These are phyloP conservation scores for Apamea anceps DNA, from an alignment of 2,888 invertebrate genomes.

Conservation along the genomic window DNA sequence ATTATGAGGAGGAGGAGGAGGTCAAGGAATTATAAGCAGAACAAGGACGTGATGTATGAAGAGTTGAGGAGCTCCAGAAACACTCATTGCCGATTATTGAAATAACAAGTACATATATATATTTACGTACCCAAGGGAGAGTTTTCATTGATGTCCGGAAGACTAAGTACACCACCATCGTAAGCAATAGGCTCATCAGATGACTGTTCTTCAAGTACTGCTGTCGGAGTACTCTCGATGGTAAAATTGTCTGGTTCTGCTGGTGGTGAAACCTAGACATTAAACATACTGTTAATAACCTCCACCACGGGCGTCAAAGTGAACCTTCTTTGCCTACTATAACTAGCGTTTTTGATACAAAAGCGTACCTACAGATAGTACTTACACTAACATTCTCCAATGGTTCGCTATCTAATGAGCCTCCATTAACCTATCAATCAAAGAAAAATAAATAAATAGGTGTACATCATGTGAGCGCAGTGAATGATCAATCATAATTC, in stretches of 20 bases:
- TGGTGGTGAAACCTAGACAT: conserved; percentile 36
- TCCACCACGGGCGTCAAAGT: background rate
- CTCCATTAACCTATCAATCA: conserved; percentile 47
- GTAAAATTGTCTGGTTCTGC: conserved; percentile 46
- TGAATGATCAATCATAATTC: background rate
- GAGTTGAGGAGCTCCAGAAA: background rate
- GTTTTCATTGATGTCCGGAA: conserved; percentile 59
- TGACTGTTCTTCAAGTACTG: conserved; percentile 41
- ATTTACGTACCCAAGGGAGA: conserved; percentile 51
- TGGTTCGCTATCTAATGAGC: conserved; percentile 42
- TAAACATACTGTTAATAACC: background rate
- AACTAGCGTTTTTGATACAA: background rate
- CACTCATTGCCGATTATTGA: background rate
- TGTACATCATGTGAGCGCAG: background rate
- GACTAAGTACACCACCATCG: conserved; percentile 35
- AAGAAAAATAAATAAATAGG: conserved; percentile 1
- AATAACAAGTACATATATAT: background rate
- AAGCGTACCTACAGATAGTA: background rate
- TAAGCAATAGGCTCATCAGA: conserved; percentile 38
- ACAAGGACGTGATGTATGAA: background rate
- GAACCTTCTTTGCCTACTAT: background rate
- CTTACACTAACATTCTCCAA: conserved; percentile 45
- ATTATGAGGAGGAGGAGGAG: background rate
- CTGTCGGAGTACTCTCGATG: conserved; percentile 41
- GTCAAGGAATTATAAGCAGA: background rate